Evolutionary conservation across 2,888 invertebrate genomes (phyloP).

Genomic region (Zygogramma bicolorata): DNA sequence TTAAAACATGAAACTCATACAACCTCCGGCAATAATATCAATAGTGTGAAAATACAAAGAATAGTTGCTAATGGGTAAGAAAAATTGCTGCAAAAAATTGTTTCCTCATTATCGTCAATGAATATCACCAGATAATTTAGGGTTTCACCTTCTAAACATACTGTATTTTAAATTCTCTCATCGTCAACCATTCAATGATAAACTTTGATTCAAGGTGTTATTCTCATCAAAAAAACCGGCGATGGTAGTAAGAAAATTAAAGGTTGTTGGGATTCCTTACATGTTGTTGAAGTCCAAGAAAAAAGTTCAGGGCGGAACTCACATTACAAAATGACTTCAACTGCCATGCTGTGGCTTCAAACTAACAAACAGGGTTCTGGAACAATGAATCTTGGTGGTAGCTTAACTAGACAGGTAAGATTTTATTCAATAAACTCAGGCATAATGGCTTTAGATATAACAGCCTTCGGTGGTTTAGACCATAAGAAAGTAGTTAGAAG

Average conservation of each 20-base stretch:
- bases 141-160: too few species aligned
- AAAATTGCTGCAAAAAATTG: too few species aligned
- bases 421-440: background rate
- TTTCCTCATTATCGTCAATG: too few species aligned
- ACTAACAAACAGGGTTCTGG: constrained; percentile 97
- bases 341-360: constrained; percentile 99
- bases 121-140: too few species aligned
- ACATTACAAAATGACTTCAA: constrained; percentile 98
- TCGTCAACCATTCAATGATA: background rate
- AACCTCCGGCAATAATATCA: too few species aligned
- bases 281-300: constrained; percentile 98
- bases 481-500: too few species aligned
- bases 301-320: constrained; percentile 94
- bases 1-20: too few species aligned
- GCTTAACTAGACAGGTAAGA: constrained; percentile 92
- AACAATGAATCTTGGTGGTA: constrained; percentile 99
- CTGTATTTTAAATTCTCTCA: background rate
- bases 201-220: constrained; percentile 79
- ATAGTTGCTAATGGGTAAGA: too few species aligned
- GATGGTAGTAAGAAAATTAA: constrained; percentile 99
- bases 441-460: too few species aligned
- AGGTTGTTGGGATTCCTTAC: constrained; percentile 99
- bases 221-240: constrained; percentile 98
- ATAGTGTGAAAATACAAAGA: too few species aligned
- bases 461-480: too few species aligned